Evolutionary conservation across 2,113 vertebrate species (phyloP).

Genomic region (Athene cunicularia): DNA sequence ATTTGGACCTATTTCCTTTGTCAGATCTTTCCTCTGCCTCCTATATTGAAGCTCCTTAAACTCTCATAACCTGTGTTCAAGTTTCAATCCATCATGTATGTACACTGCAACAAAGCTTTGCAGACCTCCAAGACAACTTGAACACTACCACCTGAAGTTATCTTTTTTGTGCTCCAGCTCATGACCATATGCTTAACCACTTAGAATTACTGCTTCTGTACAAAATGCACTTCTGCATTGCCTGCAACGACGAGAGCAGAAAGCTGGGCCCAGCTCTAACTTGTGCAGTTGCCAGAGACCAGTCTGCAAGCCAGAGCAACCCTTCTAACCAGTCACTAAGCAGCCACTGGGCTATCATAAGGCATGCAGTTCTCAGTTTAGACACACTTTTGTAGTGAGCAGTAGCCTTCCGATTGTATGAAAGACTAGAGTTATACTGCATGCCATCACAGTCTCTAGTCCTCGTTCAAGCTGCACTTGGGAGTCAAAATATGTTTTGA

Average conservation of each 20-base stretch:
- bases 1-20: not conserved
- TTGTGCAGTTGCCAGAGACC: fast-evolving
- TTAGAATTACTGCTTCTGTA: not conserved
- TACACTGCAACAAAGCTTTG: not conserved
- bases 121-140: not conserved
- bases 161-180: not conserved
- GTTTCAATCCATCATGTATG: not conserved
- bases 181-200: fast-evolving
- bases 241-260: not conserved
- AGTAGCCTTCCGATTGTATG: not conserved
- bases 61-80: not conserved
- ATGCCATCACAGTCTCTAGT: not conserved
- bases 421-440: not conserved
- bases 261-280: not conserved
- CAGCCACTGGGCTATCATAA: not conserved
- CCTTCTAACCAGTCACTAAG: not conserved
- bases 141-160: not conserved
- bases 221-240: not conserved
- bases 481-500: not conserved
- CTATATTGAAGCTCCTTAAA: not conserved
- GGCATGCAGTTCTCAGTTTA: not conserved
- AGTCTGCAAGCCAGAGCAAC: not conserved
- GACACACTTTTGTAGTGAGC: not conserved
- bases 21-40: not conserved
- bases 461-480: not conserved